Conservation (phyloP, 1,140 invertebrate genomes). For the Tetramorium alpestre region DNA sequence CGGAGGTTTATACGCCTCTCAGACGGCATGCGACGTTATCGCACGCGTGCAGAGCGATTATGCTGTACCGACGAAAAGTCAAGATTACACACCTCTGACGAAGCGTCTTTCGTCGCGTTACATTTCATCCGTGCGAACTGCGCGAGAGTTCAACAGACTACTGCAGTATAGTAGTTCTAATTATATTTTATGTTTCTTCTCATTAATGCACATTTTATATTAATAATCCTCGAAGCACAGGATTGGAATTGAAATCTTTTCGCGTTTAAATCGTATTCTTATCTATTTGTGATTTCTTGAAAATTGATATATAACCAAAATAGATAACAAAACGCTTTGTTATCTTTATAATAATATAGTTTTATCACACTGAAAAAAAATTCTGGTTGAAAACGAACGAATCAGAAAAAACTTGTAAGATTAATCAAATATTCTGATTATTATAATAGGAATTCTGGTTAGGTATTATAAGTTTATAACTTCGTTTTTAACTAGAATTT, state of each 20-base stretch:
- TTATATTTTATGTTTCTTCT: not conserved
- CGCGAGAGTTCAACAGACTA: not conserved
- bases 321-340: not conserved
- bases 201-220: not conserved
- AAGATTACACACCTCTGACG: conserved; percentile 37
- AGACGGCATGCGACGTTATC: conserved; percentile 52
- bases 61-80: conserved; percentile 44
- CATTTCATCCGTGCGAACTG: not conserved
- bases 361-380: not conserved
- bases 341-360: not conserved
- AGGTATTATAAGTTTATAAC: too few relatives aligned
- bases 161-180: conserved; percentile 1
- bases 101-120: conserved; percentile 35
- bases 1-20: conserved; percentile 48
- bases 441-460: too few relatives aligned
- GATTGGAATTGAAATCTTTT: not conserved
- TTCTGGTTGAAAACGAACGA: too few relatives aligned
- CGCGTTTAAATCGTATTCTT: not conserved
- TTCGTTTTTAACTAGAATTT: too few relatives aligned
- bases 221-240: too few relatives aligned
- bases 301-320: too few relatives aligned
- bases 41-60: conserved; percentile 48
- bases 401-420: too few relatives aligned
- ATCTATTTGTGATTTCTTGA: not conserved
- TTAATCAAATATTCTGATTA: too few relatives aligned